These are phyloP conservation scores for Phrynocephalus guinanensis DNA, from an alignment of 2,797 vertebrate genomes.

Conservation along the genomic window DNA sequence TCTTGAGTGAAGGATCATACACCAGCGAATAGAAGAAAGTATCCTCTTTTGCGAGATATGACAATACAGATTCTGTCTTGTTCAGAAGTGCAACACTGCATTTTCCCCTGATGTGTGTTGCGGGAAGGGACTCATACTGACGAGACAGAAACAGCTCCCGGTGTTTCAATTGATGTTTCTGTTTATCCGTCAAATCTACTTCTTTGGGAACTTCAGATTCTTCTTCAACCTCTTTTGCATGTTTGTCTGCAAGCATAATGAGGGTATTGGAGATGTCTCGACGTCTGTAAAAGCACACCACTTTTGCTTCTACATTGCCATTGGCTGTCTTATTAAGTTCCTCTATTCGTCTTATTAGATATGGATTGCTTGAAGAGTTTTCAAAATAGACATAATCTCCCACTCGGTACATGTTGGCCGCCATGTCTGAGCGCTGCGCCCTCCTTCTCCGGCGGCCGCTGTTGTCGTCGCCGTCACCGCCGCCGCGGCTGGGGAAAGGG, in stretches of 20 bases:
- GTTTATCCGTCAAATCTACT: slow-evolving; percentile 92
- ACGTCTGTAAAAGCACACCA: slow-evolving; percentile 97
- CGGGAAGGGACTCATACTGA: slow-evolving; percentile 95
- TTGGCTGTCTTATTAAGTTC: slow-evolving; percentile 98
- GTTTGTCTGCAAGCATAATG: slow-evolving; percentile 97
- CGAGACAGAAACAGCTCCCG: slow-evolving; percentile 96
- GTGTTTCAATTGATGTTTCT: slow-evolving; percentile 97
- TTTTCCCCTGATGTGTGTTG: slow-evolving; percentile 97
- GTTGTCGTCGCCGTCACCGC: slow-evolving; percentile 65
- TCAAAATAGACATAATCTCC: slow-evolving; percentile 99
- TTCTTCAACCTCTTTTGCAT: slow-evolving; percentile 96
- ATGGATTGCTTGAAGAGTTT: slow-evolving; percentile 98
- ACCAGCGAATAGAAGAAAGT: slow-evolving; percentile 98
- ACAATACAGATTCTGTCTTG: too few relatives aligned
- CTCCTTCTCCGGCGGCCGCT: slow-evolving; percentile 58
- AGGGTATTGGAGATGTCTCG: slow-evolving; percentile 98
- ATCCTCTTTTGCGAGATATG: too few relatives aligned
- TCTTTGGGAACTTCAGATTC: slow-evolving; percentile 90
- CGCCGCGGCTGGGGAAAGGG: slow-evolving; percentile 43
- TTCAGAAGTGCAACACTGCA: too few relatives aligned
- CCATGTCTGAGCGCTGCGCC: too few relatives aligned
- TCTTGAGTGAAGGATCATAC: slow-evolving; percentile 97
- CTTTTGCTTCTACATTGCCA: slow-evolving; percentile 98
- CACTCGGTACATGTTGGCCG: too few relatives aligned
- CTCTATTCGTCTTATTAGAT: slow-evolving; percentile 97